Percentiles rank a stretch among this genome's conserved stretches.
Evolutionary conservation across 2,113 vertebrate species (phyloP).

Genomic region (Strigops habroptila): DNA sequence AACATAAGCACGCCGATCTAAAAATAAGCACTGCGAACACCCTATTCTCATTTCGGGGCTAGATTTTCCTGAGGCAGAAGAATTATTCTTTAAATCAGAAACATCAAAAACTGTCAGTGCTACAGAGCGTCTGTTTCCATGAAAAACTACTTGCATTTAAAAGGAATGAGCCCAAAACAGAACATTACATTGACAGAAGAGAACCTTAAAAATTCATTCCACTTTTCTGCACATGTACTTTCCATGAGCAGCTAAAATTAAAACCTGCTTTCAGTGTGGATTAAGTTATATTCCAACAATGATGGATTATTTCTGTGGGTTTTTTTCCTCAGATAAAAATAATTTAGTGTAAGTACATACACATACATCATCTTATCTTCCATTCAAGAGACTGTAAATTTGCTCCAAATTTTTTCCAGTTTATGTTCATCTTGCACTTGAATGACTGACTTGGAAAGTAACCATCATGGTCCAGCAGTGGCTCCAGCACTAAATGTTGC

Average conservation of each 20-base stretch:
- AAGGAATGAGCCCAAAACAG: neutral
- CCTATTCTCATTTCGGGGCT: neutral
- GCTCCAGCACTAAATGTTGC: neutral
- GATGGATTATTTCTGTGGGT: neutral
- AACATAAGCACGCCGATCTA: conserved; percentile 34
- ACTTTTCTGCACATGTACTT: neutral
- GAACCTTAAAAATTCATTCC: neutral
- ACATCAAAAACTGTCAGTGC: neutral
- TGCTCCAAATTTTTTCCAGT: neutral
- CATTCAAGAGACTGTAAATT: neutral
- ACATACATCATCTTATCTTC: neutral
- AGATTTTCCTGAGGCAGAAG: conserved; percentile 8
- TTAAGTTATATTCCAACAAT: neutral
- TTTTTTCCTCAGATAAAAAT: neutral
- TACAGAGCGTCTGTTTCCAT: neutral
- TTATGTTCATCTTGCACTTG: neutral
- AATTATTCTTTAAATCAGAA: conserved; percentile 6
- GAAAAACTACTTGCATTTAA: neutral
- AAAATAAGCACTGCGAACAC: conserved; percentile 33
- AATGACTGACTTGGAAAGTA: neutral
- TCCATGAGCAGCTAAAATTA: neutral
- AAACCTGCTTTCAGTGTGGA: neutral
- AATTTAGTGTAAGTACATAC: neutral
- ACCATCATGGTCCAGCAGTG: neutral
- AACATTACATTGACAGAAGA: neutral